Base-by-base conservation (phyloP, 2,113 vertebrate species). In the Nanger granti region DNA sequence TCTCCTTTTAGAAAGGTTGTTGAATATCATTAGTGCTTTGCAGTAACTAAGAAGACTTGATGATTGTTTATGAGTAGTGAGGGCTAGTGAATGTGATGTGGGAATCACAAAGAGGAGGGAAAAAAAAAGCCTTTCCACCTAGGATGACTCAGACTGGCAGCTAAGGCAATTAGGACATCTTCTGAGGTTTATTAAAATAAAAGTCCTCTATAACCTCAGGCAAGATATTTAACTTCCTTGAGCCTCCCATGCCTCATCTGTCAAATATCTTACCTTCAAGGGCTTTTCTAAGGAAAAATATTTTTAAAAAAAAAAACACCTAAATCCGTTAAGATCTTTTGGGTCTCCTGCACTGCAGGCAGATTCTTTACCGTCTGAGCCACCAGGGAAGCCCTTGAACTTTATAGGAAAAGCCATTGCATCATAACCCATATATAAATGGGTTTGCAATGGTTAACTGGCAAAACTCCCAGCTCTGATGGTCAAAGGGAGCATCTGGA, bases 211-310 rank as follows among this genome's bases (percentile, higher is more conserved):
- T 17, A 28, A 55, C 41, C 49, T 13, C 83, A 84, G 64, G 55
- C 34, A 94, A 96, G 41, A 87, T n/a, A 86, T 87, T 85, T 59
- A 80, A 52, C 52, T 83, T 92, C 55, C 13, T 34, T 83, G 34
- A 59, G 13, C 60, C 80, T 94, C 80, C 93, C 88, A 73, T 52
- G 28, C 83, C 15, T 95, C 26, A 54, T 89, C 22, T 82, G 47
- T 87, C n/a, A 91, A 90, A 60, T 52, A 93, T 14, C 37, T 37
- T 83, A 31, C 84, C 83, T 85, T 66, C 28, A 69, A 84, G 55
- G 49, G 9, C 8, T 95, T 95, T 94, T 88, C 84, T 28, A 69
- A 91, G 55, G 69, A 97, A 94, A 96, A 83, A 60, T 20, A 76
- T 52, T 4, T n/a, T n/a, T 37, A 37, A 37, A 37, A 37, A 37